A percentile compares a stretch with the other conserved stretches of the same genome.
phyloP scores from a whole-genome alignment of 1,140 invertebrate genomes.

The Lanistes nyassanus region DNA sequence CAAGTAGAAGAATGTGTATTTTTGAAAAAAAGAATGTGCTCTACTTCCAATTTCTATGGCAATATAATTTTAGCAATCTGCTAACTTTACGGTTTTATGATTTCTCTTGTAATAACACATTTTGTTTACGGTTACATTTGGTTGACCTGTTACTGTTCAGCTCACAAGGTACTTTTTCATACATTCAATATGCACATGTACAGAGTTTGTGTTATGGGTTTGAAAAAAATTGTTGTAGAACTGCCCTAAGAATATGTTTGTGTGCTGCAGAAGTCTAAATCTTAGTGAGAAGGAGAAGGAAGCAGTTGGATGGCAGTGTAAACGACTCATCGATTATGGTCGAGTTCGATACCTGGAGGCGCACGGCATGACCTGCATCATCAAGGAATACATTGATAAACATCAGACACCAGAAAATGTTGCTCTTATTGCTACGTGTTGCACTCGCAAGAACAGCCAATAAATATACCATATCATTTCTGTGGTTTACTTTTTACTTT shows the following conservation, averaged over 20 bases:
- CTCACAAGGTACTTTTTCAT: background rate
- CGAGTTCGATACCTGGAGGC: slow-evolving; percentile 74
- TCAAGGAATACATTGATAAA: slow-evolving; percentile 76
- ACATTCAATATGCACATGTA: background rate
- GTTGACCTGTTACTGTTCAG: background rate
- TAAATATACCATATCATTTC: too few species aligned
- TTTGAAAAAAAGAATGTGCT: too few species aligned
- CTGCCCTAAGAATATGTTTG: slow-evolving; percentile 25
- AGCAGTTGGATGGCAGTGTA: slow-evolving; percentile 77
- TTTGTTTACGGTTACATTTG: too few species aligned
- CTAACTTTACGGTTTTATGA: background rate
- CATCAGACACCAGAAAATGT: slow-evolving; percentile 81
- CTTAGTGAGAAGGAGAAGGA: slow-evolving; percentile 71
- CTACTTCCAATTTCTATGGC: too few species aligned
- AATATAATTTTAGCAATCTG: too few species aligned
- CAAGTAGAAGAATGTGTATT: too few species aligned
- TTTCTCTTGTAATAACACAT: background rate
- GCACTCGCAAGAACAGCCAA: too few species aligned
- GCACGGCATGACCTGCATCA: slow-evolving; percentile 71
- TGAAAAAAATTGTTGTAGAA: slow-evolving; percentile 54
- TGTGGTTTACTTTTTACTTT: too few species aligned
- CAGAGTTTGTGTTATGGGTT: background rate
- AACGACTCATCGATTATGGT: slow-evolving; percentile 81
- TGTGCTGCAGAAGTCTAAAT: slow-evolving; percentile 37
- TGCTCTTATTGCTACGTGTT: slow-evolving; percentile 74